Evolutionary conservation across 2,797 vertebrate genomes (phyloP), one percentile per base, ranked within the genome.

Genomic region (Alectoris magna): DNA sequence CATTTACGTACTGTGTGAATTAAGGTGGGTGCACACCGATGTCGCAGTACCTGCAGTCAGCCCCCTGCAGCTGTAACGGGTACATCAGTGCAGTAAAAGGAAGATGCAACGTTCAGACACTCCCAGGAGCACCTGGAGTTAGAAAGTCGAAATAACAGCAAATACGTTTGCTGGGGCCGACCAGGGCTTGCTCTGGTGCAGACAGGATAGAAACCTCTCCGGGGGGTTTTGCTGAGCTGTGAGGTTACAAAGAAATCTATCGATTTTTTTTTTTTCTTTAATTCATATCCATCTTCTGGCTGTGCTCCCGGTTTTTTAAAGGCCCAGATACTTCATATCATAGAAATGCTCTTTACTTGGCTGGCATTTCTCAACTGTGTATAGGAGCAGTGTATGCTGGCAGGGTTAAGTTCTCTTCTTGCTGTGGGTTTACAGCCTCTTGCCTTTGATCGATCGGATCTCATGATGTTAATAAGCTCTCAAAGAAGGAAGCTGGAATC

Each of bases 151-250:
- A 22, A 16, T 36, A 55, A 36, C 18, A 2, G 4, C 51, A 46
- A 59, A n/a, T 58, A 39, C 2, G 27, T 70, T 14, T 70, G 36
- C 60, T 76, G 55, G 6, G 29, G 17, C 48, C 39, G 53, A 67
- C 21, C 31, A 31, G 55, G 39, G 24, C 26, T 70, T 72, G 11
- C 55, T 56, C 21, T 0, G 0, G 18, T 58, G 72, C 1, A 2
- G 27, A 2, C 11, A 38, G 44, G 44, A 27, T 51, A 22, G 31
- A 39, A 88, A 17, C 19, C 21, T 87, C 18, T 9, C 39, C 16
- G 43, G 5, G 68, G 78, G 29, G 5, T 76, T 93, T 90, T 91
- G 84, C 80, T 64, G 90, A 84, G 68, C 90, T 94, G 36, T 63
- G 43, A 84, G 76, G 39, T 51, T 72, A 18, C 24, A 46, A 84